Evolutionary conservation across 2,888 invertebrate species (phyloP).

Genomic region (Phortica magna): DNA sequence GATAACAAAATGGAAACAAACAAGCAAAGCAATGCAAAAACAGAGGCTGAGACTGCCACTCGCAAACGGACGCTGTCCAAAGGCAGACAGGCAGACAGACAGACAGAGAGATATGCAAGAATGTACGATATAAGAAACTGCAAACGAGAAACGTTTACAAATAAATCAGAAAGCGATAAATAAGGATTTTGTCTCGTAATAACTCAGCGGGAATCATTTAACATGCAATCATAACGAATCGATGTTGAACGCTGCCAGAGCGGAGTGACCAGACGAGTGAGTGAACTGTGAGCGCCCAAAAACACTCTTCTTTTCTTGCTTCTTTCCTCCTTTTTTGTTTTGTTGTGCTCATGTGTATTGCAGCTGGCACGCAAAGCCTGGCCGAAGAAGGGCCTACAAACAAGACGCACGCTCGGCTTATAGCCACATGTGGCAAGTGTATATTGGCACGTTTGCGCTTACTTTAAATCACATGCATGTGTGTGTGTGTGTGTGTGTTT

Average conservation of each 20-base stretch:
- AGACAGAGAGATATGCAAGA: conserved; percentile 35
- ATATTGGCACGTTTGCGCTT: not conserved
- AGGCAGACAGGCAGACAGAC: conserved; percentile 36
- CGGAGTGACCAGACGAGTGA: conserved; percentile 17
- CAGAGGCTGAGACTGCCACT: conserved; percentile 8
- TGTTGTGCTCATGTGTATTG: no score
- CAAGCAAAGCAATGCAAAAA: conserved; percentile 44
- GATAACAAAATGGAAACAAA: not conserved
- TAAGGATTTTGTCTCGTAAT: conserved; percentile 78
- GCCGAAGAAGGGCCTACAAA: not conserved
- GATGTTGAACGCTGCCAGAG: conserved; percentile 73
- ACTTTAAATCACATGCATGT: not conserved
- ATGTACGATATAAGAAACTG: conserved; percentile 22
- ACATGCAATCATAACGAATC: conserved; percentile 78
- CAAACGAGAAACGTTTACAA: conserved; percentile 73
- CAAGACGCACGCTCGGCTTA: not conserved
- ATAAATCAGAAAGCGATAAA: conserved; percentile 78
- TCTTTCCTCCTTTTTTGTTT: no score
- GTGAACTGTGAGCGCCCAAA: conserved; percentile 17
- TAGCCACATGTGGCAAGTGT: conserved; percentile 21
- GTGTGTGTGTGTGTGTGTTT: not conserved
- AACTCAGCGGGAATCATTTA: conserved; percentile 78
- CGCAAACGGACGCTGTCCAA: conserved; percentile 39
- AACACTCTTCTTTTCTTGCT: no score
- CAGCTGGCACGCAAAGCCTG: conserved; percentile 36